Conservation (phyloP, 2,888 invertebrate genomes). For the Drepanosiphum platanoidis region DNA sequence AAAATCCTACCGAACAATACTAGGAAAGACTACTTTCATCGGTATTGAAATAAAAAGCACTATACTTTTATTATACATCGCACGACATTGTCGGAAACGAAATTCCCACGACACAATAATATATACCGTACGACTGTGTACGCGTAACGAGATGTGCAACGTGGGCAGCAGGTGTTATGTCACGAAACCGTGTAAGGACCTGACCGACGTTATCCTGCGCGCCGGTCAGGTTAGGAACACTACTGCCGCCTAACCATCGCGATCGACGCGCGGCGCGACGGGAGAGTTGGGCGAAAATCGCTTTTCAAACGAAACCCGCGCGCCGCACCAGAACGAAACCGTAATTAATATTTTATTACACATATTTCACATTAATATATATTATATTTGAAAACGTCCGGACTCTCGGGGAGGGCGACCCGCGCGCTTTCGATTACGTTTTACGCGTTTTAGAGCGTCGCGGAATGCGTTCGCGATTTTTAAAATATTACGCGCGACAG, state of each 20-base stretch:
- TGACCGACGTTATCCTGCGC: neutral
- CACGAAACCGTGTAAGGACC: neutral
- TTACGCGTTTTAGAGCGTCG: neutral
- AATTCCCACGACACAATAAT: too few species aligned
- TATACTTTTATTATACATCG: too few species aligned
- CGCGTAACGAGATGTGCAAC: neutral
- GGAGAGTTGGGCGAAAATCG: too few species aligned
- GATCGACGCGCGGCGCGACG: too few species aligned
- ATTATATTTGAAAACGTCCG: too few species aligned
- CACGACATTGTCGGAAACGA: too few species aligned
- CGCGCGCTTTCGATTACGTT: neutral
- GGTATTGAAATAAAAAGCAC: neutral
- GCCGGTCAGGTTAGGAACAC: too few species aligned
- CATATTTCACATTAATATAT: too few species aligned
- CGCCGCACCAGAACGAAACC: neutral
- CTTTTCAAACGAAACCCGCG: neutral
- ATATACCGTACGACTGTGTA: too few species aligned
- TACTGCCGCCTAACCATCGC: too few species aligned
- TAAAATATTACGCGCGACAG: neutral
- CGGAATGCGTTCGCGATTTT: neutral
- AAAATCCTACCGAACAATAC: neutral
- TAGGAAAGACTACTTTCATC: neutral
- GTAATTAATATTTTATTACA: neutral
- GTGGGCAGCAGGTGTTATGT: constrained; percentile 1
- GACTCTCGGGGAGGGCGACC: too few species aligned